Evolutionary conservation across 1,140 invertebrate genomes (phyloP).

Genomic region (Papilio xuthus): DNA sequence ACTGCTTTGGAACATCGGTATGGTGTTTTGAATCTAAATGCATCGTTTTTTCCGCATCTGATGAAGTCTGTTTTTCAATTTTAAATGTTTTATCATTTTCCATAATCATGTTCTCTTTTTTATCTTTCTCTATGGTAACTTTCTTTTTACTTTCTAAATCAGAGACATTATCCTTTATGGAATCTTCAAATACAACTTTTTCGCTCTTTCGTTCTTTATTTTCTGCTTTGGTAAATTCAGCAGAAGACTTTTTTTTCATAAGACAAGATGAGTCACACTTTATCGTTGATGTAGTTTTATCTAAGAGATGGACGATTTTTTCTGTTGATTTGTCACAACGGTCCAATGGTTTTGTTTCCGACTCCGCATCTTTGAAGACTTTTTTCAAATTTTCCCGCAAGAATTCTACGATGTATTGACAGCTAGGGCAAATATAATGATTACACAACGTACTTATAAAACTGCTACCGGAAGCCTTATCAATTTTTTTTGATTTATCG

Average conservation of each 20-base stretch:
- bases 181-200: slow-evolving; percentile 47
- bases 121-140: not conserved
- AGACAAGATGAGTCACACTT: slow-evolving; percentile 34
- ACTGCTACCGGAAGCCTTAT: slow-evolving; percentile 22
- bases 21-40: slow-evolving; percentile 36
- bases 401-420: slow-evolving; percentile 55
- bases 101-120: not conserved
- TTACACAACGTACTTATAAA: slow-evolving; percentile 19
- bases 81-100: not conserved
- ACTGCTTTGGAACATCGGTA: slow-evolving; percentile 6
- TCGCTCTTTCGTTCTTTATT: slow-evolving; percentile 41
- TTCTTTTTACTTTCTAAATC: not conserved
- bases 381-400: slow-evolving; percentile 45
- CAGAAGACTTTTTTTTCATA: slow-evolving; percentile 33
- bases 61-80: not conserved
- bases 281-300: slow-evolving; percentile 52
- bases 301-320: slow-evolving; percentile 40
- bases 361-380: slow-evolving; percentile 65
- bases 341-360: slow-evolving; percentile 50
- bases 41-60: slow-evolving; percentile 39
- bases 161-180: not conserved
- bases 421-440: slow-evolving; percentile 55
- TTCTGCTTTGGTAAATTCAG: slow-evolving; percentile 19
- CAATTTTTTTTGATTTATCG: slow-evolving; percentile 5
- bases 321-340: slow-evolving; percentile 54